Evolutionary conservation across 2,797 vertebrate species (phyloP), one percentile per base, ranked within the genome.

Genomic region (Garrulus glandarius): DNA sequence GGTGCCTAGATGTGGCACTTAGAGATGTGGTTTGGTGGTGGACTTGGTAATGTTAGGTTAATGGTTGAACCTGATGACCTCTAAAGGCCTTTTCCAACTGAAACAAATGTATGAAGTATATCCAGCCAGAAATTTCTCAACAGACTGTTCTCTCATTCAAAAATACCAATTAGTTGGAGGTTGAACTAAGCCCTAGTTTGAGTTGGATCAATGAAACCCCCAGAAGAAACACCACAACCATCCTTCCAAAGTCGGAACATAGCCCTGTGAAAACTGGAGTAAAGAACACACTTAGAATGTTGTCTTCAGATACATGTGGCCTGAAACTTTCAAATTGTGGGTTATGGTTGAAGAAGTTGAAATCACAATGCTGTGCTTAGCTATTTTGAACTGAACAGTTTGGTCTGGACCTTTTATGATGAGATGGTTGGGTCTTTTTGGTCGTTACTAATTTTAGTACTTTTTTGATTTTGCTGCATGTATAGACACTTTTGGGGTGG

Each of bases 361-460:
- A 87, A 84, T 81, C 4, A 15, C 34, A 44, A 3, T 37, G 6
- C 32, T 65, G 34, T 59, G 14, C 29, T 89, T 57, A 13, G 24
- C 22, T 80, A 1, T 65, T 83, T 70, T 74, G 19, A 78, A 46
- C 41, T 5, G 29, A 81, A 37, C 13, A 27, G 5, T 50, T 75
- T 57, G 14, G 19, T 65, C 43, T 68, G 65, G 55, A 57, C 6
- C 9, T 79, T 36, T 47, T 41, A 11, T 24, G 10, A 61, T 6
- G 6, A 49, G 4, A 3, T 34, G 4, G 19, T 18, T 81, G 19
- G 6, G 0, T 1, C 30, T 57, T 30, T n/a, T 34, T 10, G 8
- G 5, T 56, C 0, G 0, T 59, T 68, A 29, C 9, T 71, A 2
- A 19, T 44, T 52, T 75, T 63, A 50, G 37, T 56, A 22, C 5